Evolutionary conservation across 2,888 invertebrate species (phyloP), one percentile per base, ranked within the genome.

Genomic region (Marronus borbonicus): DNA sequence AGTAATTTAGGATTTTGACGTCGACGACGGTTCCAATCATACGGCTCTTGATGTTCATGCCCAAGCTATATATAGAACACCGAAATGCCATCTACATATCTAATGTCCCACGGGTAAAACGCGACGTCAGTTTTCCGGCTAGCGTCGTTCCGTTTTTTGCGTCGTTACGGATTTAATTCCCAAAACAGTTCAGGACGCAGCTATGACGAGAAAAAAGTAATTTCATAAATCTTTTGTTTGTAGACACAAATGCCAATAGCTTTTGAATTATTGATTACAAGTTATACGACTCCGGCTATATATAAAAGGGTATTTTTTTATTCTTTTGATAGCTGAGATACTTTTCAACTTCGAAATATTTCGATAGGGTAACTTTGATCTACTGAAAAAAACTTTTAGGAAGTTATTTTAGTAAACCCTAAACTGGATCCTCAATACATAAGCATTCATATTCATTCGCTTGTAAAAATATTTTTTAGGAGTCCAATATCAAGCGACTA

Each of bases 221-320:
- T 74, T 74, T 74, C 60, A 74, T 74, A 74, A 74, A 74, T 62
- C 72, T 74, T 60, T 74, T 74, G 72, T 74, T 74, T 74, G 72
- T 24, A 74, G 60, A 72, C 36, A 60, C 44, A 17, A 60, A 58
- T 8, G 55, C 55, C 58, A 24, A 39, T 72, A 60, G 12, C 24
- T 74, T 39, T 49, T 74, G 72, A 44, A 74, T 74, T 74, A 74
- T 74, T 74, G 72, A 74, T 74, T 44, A 24, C 12, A 17, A 8
- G 31, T 36, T 39, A 55, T 39, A 36, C 14, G 58, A 58, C 39
- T 10, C 10, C 39, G 55, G 20, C 7, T 7, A 49, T 31, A 14
- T 4, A 20, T 17, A 20, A 8, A 55, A 55, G 7, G 8, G 7
- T 7, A 39, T 39, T 39, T 8, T 7, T 39, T 39, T 39, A 1